These are phyloP conservation scores for Chaetura pelagica DNA, from an alignment of 2,113 vertebrate species.

Conservation along the genomic window DNA sequence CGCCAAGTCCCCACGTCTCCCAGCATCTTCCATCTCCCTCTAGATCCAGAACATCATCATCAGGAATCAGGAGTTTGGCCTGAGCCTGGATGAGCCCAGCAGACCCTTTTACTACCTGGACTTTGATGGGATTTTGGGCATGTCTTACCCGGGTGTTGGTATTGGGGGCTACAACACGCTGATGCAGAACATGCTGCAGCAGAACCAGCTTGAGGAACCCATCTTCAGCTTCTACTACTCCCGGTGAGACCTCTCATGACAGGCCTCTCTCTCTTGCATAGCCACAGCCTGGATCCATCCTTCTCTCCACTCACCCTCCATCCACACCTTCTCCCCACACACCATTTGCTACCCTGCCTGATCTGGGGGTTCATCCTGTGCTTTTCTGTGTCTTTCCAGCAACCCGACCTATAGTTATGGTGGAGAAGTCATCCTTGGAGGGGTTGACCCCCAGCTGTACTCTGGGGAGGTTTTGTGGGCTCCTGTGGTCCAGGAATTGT, in stretches of 20 bases:
- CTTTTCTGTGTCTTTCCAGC: constrained; percentile 1
- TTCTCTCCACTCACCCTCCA: not conserved
- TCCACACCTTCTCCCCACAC: no score
- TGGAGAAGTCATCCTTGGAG: constrained; percentile 72
- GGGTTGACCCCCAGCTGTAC: constrained; percentile 47
- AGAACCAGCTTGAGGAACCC: constrained; percentile 47
- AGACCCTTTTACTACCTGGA: constrained; percentile 62
- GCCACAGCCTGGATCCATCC: not conserved
- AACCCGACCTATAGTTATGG: not conserved
- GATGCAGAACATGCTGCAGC: constrained; percentile 53
- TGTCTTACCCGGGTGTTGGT: constrained; percentile 53
- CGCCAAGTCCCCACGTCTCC: not conserved
- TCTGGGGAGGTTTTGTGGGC: constrained; percentile 59
- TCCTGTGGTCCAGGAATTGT: constrained; percentile 61
- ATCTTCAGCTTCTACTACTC: constrained; percentile 75
- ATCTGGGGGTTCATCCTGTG: not conserved
- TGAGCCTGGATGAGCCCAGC: constrained; percentile 68
- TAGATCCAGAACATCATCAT: constrained; percentile 76
- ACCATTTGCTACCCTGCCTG: not conserved
- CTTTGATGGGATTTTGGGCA: constrained; percentile 75
- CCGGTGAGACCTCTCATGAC: not conserved
- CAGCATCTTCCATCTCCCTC: not conserved
- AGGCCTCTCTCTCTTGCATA: not conserved
- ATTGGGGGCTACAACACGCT: not conserved
- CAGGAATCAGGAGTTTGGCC: constrained; percentile 78